phyloP scores from a whole-genome alignment of 2,113 vertebrate genomes.

The Heliornis fulica region DNA sequence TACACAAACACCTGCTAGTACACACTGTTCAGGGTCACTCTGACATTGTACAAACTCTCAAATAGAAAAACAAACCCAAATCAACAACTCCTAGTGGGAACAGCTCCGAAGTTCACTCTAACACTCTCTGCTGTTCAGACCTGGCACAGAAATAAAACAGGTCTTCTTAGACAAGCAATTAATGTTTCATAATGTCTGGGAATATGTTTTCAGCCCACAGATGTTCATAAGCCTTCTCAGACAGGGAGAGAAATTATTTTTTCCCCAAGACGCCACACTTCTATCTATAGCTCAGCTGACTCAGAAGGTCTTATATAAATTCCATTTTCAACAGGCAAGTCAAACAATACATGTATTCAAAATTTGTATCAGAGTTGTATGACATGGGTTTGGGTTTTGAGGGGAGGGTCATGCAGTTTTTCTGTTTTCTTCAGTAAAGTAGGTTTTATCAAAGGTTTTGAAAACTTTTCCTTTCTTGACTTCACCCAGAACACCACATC shows the following conservation, averaged over 20 bases:
- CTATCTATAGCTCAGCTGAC: background rate
- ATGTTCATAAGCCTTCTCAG: background rate
- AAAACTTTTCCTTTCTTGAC: background rate
- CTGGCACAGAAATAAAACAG: background rate
- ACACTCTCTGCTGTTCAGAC: background rate
- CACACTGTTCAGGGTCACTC: constrained; percentile 29
- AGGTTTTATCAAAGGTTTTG: background rate
- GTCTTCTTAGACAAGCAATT: background rate
- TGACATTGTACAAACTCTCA: constrained; percentile 24
- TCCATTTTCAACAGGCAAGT: background rate
- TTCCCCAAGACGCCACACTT: background rate
- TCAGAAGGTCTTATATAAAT: background rate
- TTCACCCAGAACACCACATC: background rate
- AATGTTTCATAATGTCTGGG: background rate
- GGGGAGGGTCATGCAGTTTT: fast-evolving
- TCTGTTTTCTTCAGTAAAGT: background rate
- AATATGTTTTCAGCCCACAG: background rate
- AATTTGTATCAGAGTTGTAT: background rate
- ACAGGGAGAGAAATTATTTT: background rate
- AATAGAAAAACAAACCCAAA: constrained; percentile 1
- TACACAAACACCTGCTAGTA: constrained; percentile 34
- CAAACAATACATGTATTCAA: background rate
- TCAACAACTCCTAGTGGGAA: background rate
- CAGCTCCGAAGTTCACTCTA: background rate
- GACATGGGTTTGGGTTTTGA: background rate